Evolutionary conservation across 2,888 invertebrate genomes (phyloP).

Genomic region (Heliconius charithonia): DNA sequence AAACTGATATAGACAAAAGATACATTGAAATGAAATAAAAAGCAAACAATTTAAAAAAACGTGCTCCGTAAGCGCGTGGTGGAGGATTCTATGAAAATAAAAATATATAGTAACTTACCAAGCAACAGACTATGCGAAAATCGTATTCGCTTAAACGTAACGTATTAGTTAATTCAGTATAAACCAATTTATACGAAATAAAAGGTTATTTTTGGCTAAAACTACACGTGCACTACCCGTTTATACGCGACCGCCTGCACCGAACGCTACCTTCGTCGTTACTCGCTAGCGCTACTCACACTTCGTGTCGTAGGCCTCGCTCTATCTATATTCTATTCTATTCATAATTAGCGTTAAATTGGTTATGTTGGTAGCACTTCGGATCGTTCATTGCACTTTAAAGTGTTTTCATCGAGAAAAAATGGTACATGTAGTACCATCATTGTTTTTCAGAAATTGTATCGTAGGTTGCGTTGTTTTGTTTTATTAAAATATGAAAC

Average conservation of each 20-base stretch:
- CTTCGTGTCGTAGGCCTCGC: background rate
- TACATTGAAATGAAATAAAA: background rate
- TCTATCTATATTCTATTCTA: conserved; percentile 11
- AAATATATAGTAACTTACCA: conserved; percentile 32
- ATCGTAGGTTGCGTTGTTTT: background rate
- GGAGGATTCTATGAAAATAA: background rate
- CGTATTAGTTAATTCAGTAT: conserved; percentile 32
- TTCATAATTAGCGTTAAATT: background rate
- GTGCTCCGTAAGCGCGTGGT: conserved; percentile 38
- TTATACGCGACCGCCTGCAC: conserved; percentile 37
- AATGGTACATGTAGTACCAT: background rate
- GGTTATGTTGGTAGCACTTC: conserved; percentile 19
- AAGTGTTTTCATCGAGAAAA: conserved; percentile 1
- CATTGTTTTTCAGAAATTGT: too few relatives aligned
- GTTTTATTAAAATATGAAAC: background rate
- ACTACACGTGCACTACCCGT: conserved; percentile 42
- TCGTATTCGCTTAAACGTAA: conserved; percentile 13
- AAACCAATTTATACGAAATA: conserved; percentile 26
- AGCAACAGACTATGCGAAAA: conserved; percentile 14
- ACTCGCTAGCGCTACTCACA: background rate
- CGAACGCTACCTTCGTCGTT: conserved; percentile 25
- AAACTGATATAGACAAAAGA: background rate
- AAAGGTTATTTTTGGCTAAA: conserved; percentile 36
- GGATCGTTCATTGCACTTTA: conserved; percentile 25
- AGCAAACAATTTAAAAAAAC: conserved; percentile 26